Percentiles rank a stretch among this genome's conserved stretches.
phyloP scores from a whole-genome alignment of 2,113 vertebrate species.

The Phaethon lepturus region DNA sequence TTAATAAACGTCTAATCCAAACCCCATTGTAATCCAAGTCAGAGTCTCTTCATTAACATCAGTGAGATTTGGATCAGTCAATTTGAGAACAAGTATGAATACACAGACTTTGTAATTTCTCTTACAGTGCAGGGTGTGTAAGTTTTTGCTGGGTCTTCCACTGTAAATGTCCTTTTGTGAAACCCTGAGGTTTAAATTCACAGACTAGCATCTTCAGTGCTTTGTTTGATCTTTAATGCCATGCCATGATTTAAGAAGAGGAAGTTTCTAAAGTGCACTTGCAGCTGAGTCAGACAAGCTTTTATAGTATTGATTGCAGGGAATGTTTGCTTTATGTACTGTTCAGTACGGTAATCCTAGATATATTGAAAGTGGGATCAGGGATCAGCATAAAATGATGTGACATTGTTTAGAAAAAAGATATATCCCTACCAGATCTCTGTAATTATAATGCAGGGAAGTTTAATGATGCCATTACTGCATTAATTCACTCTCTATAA shows the following conservation, averaged over 20 bases:
- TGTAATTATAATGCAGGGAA: constrained; percentile 25
- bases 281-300: constrained; percentile 26
- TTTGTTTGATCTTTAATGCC: neutral
- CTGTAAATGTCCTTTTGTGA: neutral
- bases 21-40: neutral
- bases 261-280: constrained; percentile 42
- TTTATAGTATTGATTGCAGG: constrained; percentile 53
- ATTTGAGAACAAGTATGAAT: neutral
- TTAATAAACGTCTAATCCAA: neutral
- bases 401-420: constrained; percentile 59
- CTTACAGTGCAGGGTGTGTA: neutral
- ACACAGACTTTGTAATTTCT: neutral
- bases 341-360: constrained; percentile 37
- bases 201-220: neutral
- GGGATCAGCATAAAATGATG: constrained; percentile 54
- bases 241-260: constrained; percentile 14
- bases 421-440: constrained; percentile 9
- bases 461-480: neutral
- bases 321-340: constrained; percentile 62
- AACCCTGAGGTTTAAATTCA: constrained; percentile 21
- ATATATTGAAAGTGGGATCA: constrained; percentile 62
- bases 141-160: neutral
- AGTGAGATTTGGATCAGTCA: neutral
- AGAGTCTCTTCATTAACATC: neutral
- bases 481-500: neutral